Percentiles rank a stretch among this genome's conserved stretches.
These are phyloP conservation scores for Apodemia duryi DNA, from an alignment of 2,888 invertebrate species.

Conservation along the genomic window DNA sequence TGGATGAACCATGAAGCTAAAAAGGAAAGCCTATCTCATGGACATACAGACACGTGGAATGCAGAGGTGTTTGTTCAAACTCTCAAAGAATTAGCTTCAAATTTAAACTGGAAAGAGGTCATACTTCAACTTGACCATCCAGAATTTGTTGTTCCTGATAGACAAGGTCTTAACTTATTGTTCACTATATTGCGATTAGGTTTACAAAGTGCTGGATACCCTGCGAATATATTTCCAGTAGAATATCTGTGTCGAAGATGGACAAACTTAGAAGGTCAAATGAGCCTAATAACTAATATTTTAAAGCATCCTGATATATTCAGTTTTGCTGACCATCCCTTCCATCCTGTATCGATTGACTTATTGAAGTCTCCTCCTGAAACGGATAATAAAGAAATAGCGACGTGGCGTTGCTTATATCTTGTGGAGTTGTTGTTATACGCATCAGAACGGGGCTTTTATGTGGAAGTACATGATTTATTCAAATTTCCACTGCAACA, in stretches of 20 bases:
- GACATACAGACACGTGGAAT: conserved; percentile 88
- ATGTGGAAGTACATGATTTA: conserved; percentile 89
- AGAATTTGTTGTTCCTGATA: conserved; percentile 92
- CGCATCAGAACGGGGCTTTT: conserved; percentile 92
- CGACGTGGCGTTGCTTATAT: conserved; percentile 95
- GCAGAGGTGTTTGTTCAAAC: conserved; percentile 95
- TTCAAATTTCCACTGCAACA: conserved; percentile 95
- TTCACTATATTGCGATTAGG: conserved; percentile 91
- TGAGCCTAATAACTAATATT: conserved; percentile 45
- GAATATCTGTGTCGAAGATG: conserved; percentile 94
- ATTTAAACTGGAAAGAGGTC: conserved; percentile 95
- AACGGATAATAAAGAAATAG: conserved; percentile 94
- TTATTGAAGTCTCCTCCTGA: conserved; percentile 96
- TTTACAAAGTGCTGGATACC: conserved; percentile 86
- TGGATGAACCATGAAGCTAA: conserved; percentile 80
- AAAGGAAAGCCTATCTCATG: conserved; percentile 67
- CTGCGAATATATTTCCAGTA: conserved; percentile 88
- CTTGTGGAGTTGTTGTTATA: conserved; percentile 92
- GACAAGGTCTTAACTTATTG: conserved; percentile 89
- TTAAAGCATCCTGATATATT: conserved; percentile 86
- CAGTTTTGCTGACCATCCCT: conserved; percentile 95
- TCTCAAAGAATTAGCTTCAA: conserved; percentile 92
- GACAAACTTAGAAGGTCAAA: conserved; percentile 95
- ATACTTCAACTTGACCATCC: conserved; percentile 94
- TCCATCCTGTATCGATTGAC: conserved; percentile 91